Evolutionary conservation across 2,888 invertebrate genomes (phyloP).

Genomic region (Apocheima hispidaria): DNA sequence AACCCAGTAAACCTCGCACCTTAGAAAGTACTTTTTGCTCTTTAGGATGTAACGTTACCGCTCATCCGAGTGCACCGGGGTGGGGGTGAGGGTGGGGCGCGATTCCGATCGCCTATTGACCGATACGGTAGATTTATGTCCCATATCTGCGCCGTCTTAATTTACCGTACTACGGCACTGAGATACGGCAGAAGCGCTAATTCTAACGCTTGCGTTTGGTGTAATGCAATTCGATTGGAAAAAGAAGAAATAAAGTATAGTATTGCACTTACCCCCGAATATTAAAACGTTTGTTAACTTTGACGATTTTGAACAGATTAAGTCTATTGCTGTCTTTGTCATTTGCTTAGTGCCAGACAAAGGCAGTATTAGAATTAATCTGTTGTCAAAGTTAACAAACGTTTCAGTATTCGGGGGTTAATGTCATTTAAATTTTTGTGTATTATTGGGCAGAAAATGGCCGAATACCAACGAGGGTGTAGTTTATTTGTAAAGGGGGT

Average conservation of each 20-base stretch:
- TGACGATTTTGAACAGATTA: too few species aligned
- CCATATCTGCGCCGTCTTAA: slow-evolving; percentile 60
- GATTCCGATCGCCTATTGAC: slow-evolving; percentile 62
- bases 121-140: slow-evolving; percentile 66
- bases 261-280: slow-evolving; percentile 4
- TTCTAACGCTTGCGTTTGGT: slow-evolving; percentile 28
- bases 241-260: slow-evolving; percentile 17
- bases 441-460: too few species aligned
- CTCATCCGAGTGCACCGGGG: slow-evolving; percentile 41
- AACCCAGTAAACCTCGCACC: slow-evolving; percentile 19
- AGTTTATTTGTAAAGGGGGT: too few species aligned
- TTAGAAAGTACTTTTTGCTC: slow-evolving; percentile 33
- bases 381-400: too few species aligned
- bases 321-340: too few species aligned
- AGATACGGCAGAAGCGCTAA: slow-evolving; percentile 42
- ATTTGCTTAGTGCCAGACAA: too few species aligned
- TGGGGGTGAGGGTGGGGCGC: slow-evolving; percentile 36
- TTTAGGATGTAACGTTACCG: slow-evolving; percentile 46
- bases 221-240: slow-evolving; percentile 20
- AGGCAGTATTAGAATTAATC: too few species aligned
- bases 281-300: too few species aligned
- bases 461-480: too few species aligned
- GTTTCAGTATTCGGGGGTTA: too few species aligned
- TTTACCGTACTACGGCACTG: slow-evolving; percentile 47
- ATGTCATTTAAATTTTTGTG: too few species aligned